Percentiles rank a stretch among this genome's conserved stretches.
Evolutionary conservation across 2,797 vertebrate species (phyloP).

Genomic region (Pogoniulus pusillus): DNA sequence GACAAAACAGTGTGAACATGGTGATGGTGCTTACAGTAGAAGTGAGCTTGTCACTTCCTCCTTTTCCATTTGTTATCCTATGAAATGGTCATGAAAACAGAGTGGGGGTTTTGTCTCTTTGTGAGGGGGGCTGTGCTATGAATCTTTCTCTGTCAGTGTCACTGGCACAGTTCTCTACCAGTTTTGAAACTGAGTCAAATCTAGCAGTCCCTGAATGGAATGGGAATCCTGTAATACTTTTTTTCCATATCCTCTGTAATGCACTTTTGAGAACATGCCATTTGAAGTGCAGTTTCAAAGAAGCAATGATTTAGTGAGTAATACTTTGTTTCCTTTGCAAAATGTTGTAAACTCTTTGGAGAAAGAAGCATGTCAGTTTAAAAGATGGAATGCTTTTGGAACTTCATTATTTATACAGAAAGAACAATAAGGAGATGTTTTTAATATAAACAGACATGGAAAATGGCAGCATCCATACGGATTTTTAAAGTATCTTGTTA

Average conservation of each 20-base stretch:
- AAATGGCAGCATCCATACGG: slow-evolving; percentile 16
- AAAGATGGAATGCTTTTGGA: slow-evolving; percentile 5
- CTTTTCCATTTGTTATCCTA: background rate
- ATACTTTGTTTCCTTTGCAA: slow-evolving; percentile 3
- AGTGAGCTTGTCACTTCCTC: background rate
- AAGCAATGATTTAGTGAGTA: background rate
- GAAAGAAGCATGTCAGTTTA: background rate
- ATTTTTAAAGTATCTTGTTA: slow-evolving; percentile 60
- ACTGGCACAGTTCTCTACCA: background rate
- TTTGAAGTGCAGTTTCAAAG: background rate
- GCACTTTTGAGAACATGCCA: background rate
- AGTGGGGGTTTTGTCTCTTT: background rate
- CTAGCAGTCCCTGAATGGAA: background rate
- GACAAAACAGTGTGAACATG: background rate
- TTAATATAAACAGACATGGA: slow-evolving; percentile 42
- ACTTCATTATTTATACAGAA: background rate
- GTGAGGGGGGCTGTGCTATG: background rate
- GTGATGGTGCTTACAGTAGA: background rate
- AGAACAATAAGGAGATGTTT: slow-evolving; percentile 60
- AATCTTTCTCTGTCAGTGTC: background rate
- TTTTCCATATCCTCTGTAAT: background rate
- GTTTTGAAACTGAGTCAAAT: background rate
- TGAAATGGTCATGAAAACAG: background rate
- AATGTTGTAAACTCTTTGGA: background rate
- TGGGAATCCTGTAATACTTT: background rate